Conservation (phyloP, 1,140 invertebrate genomes). For the Pinna nobilis region DNA sequence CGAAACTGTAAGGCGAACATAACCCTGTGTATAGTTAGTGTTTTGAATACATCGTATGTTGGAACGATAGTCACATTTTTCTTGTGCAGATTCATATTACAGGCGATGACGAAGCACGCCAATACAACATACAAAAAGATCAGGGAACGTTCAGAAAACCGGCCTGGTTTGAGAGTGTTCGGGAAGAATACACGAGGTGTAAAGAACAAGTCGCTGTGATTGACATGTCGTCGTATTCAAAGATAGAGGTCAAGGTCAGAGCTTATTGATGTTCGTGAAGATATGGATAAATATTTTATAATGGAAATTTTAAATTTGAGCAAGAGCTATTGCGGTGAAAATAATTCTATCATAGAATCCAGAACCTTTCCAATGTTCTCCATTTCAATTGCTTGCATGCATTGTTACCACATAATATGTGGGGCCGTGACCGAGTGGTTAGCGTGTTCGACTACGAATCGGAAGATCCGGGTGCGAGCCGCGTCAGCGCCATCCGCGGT, state of each 20-base stretch:
- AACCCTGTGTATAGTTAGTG: background rate
- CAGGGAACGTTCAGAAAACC: conserved; percentile 82
- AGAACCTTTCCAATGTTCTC: too few species aligned
- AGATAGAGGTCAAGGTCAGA: conserved; percentile 94
- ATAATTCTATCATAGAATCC: too few species aligned
- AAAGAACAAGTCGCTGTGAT: conserved; percentile 94
- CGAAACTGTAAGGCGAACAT: background rate
- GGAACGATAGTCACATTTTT: too few species aligned
- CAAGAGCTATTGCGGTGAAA: background rate
- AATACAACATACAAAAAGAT: conserved; percentile 23
- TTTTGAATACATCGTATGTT: too few species aligned
- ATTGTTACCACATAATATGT: too few species aligned
- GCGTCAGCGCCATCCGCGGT: too few species aligned
- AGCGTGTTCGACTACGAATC: too few species aligned
- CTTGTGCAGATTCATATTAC: too few species aligned
- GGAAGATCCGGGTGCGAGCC: too few species aligned
- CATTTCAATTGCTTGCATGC: too few species aligned
- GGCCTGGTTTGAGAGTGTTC: conserved; percentile 93
- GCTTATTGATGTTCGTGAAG: background rate
- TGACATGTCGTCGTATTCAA: conserved; percentile 99
- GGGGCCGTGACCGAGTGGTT: too few species aligned
- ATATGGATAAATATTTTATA: background rate
- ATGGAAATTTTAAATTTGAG: background rate
- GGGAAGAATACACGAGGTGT: conserved; percentile 93
- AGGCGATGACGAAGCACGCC: background rate